Conservation (phyloP, 30 jellyfish, hydroid and myxozoan species). For the Mastigias papua region DNA sequence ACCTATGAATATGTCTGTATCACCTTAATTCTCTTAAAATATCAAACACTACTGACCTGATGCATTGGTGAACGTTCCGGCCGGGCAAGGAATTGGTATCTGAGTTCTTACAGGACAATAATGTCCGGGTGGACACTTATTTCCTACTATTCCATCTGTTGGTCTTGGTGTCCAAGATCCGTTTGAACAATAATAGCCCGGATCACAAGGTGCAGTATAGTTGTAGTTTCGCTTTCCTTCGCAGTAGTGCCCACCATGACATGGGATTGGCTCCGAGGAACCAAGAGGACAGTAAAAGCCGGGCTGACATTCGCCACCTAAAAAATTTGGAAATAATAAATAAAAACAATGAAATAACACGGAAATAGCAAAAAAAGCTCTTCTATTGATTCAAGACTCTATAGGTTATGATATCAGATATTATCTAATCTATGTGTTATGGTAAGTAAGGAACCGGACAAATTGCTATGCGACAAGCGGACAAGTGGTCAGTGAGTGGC, state of each 20-base stretch:
- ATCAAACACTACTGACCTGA: slow-evolving; percentile 65
- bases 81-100: slow-evolving; percentile 84
- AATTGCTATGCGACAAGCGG: too few species aligned
- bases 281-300: slow-evolving; percentile 97
- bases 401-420: too few species aligned
- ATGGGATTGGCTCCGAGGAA: slow-evolving; percentile 81
- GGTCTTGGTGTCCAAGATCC: slow-evolving; percentile 91
- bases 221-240: slow-evolving; percentile 81
- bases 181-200: slow-evolving; percentile 86
- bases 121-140: slow-evolving; percentile 89
- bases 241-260: slow-evolving; percentile 92
- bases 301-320: slow-evolving; percentile 98
- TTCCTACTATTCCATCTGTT: slow-evolving; percentile 80
- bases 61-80: slow-evolving; percentile 86
- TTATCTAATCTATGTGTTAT: too few species aligned
- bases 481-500: too few species aligned
- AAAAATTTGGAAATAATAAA: not conserved
- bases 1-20: too few species aligned
- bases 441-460: too few species aligned
- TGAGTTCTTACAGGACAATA: slow-evolving; percentile 83
- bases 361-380: too few species aligned
- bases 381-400: too few species aligned
- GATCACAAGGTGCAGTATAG: slow-evolving; percentile 86
- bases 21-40: too few species aligned
- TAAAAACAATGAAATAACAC: not conserved